Conservation (phyloP, 2,113 vertebrate species). For the Phylloscopus whistleri region DNA sequence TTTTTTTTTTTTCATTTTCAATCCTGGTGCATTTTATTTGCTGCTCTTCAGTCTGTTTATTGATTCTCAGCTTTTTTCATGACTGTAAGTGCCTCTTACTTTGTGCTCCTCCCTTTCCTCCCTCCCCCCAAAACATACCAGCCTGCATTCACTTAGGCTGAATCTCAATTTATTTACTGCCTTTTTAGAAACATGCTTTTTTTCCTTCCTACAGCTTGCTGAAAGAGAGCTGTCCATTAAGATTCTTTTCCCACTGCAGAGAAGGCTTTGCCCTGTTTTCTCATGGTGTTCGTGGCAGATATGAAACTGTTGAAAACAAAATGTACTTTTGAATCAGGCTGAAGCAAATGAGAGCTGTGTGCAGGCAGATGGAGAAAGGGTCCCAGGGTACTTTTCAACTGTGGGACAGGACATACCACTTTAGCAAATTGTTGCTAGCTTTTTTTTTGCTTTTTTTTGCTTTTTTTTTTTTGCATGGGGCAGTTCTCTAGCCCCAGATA, state of each 20-base stretch:
- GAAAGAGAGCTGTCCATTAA: not conserved
- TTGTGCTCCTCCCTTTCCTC: not conserved
- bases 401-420: not conserved
- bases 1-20: not conserved
- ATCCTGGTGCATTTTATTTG: not conserved
- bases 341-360: not conserved
- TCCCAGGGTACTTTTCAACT: not conserved
- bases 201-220: not conserved
- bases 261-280: not conserved
- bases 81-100: conserved; percentile 7
- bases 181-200: not conserved
- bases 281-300: not conserved
- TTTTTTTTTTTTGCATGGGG: not conserved
- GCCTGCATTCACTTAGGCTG: not conserved
- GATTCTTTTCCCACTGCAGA: not conserved
- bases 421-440: not conserved
- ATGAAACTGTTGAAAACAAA: not conserved
- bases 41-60: not conserved
- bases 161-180: conserved; percentile 22
- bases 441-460: not conserved
- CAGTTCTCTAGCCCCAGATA: not conserved
- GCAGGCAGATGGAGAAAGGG: not conserved
- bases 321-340: not conserved
- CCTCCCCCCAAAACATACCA: not conserved
- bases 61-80: conserved; percentile 7